phyloP scores from a whole-genome alignment of 2,888 invertebrate species.

The Chymomyza amoena region DNA sequence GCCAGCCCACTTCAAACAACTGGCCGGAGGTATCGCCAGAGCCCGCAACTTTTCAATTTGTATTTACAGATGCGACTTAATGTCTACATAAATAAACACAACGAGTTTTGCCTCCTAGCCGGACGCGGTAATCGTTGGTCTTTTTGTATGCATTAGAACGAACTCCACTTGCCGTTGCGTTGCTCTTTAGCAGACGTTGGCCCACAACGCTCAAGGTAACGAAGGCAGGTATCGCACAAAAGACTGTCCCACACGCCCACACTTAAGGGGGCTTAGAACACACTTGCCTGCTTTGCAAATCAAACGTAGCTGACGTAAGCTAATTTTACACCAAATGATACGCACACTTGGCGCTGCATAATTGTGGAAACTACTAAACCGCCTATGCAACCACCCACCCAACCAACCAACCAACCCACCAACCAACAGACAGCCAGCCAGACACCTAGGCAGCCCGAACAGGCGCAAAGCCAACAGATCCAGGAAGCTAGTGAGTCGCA shows the following conservation, averaged over 20 bases:
- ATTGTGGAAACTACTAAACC: slow-evolving; percentile 11
- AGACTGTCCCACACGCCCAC: background rate
- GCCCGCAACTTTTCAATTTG: slow-evolving; percentile 36
- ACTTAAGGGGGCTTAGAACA: background rate
- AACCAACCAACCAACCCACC: no score
- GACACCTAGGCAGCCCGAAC: background rate
- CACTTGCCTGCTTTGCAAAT: background rate
- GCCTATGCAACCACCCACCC: background rate
- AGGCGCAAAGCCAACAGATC: background rate
- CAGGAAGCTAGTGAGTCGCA: slow-evolving; percentile 10
- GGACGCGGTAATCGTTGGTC: background rate
- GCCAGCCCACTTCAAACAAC: slow-evolving; percentile 46
- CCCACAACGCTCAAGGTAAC: background rate
- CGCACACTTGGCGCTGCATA: slow-evolving; percentile 50
- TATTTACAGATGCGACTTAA: slow-evolving; percentile 68
- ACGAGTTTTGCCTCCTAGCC: slow-evolving; percentile 5
- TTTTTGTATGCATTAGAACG: background rate
- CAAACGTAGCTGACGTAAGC: slow-evolving; percentile 45
- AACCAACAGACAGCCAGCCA: background rate
- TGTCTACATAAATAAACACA: slow-evolving; percentile 55
- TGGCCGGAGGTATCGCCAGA: slow-evolving; percentile 12
- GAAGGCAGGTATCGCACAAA: background rate
- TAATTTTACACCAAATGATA: slow-evolving; percentile 63
- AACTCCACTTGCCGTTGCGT: background rate
- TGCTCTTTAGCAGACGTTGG: background rate